These are phyloP conservation scores for Astreopora myriophthalma DNA, from an alignment of 64 coral and sea anemone species.

Conservation along the genomic window DNA sequence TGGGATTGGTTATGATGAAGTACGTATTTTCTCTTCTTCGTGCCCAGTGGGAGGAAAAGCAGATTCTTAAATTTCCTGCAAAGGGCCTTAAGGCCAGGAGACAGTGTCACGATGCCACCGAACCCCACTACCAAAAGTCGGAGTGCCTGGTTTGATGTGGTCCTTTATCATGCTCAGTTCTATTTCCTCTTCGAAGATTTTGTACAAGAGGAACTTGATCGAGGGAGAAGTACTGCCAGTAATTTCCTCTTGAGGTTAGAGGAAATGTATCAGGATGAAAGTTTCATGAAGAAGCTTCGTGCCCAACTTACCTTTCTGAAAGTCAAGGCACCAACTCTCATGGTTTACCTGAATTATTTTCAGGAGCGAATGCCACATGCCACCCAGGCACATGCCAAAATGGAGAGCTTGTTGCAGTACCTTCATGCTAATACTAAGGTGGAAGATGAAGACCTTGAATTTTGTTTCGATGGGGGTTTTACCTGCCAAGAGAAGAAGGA, in stretches of 20 bases:
- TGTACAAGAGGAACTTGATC: not conserved
- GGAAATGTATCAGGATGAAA: slow-evolving; percentile 9
- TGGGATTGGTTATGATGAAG: slow-evolving; percentile 27
- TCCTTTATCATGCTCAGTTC: not conserved
- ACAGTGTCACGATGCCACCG: no score
- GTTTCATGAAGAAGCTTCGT: no score
- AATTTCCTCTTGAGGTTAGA: not conserved
- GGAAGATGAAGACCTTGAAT: not conserved
- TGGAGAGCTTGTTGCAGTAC: no score
- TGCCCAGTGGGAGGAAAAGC: not conserved
- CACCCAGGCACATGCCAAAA: no score
- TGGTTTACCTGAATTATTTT: no score
- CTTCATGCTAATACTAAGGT: not conserved
- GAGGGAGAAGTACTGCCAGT: not conserved
- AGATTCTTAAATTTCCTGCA: not conserved
- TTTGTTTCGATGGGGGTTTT: not conserved
- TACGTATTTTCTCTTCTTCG: not conserved
- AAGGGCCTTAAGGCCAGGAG: no score
- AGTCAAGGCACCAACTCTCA: no score
- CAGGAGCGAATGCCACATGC: no score
- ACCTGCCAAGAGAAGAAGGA: no score
- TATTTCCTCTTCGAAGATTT: not conserved
- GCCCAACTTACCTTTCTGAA: no score
- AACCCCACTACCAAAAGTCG: not conserved
- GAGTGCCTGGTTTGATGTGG: not conserved